These are phyloP conservation scores for Mormyrops boulengeri DNA, from an alignment of 2,797 vertebrate genomes.

Conservation along the genomic window DNA sequence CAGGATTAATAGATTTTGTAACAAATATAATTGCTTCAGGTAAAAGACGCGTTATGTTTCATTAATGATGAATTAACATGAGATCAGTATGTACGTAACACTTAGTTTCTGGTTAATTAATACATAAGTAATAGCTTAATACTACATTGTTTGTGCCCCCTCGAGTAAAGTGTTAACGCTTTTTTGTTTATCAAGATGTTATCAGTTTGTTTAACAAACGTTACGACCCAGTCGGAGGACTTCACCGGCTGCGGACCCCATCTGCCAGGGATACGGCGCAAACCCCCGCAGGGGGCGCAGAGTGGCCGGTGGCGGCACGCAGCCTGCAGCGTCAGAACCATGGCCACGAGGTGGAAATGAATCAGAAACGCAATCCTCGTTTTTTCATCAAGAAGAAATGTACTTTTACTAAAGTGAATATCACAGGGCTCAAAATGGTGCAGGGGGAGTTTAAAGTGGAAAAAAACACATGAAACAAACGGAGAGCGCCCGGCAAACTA, in stretches of 20 bases:
- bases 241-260: background rate
- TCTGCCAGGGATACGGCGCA: background rate
- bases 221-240: background rate
- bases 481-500: background rate
- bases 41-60: background rate
- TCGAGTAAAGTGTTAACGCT: background rate
- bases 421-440: background rate
- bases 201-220: background rate
- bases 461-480: background rate
- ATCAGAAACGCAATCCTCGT: background rate
- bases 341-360: background rate
- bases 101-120: background rate
- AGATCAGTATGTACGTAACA: background rate
- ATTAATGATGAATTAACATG: background rate
- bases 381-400: background rate
- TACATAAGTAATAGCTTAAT: background rate
- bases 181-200: background rate
- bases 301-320: background rate
- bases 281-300: background rate
- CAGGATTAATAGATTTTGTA: background rate
- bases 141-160: background rate
- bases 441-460: background rate
- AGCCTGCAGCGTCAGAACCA: background rate
- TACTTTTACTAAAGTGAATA: background rate
- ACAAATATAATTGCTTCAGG: background rate